Conservation (phyloP, 2,797 vertebrate genomes). For the Ptychadena robeensis region DNA sequence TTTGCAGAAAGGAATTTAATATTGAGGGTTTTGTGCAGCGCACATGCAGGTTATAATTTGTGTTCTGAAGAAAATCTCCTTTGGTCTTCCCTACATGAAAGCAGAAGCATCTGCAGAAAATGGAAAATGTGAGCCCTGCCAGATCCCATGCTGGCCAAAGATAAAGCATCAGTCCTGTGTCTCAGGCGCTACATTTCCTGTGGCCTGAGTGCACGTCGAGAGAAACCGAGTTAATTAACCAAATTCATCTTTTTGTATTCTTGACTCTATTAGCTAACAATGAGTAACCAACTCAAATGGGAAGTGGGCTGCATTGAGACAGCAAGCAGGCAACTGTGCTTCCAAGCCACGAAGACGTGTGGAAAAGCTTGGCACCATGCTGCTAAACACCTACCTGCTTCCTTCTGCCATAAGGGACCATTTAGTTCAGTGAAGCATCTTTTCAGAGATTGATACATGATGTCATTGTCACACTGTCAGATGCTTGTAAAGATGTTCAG, state of each 20-base stretch:
- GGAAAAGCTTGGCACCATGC: constrained; percentile 48
- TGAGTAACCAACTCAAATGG: not conserved
- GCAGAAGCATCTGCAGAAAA: constrained; percentile 55
- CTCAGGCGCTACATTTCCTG: constrained; percentile 53
- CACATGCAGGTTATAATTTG: not conserved
- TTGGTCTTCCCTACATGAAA: constrained; percentile 4
- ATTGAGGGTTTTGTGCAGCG: not conserved
- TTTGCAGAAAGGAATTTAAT: not conserved
- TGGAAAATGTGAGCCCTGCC: constrained; percentile 63
- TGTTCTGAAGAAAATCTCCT: not conserved
- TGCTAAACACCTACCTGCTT: constrained; percentile 75
- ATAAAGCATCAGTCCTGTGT: constrained; percentile 63
- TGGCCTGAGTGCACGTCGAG: constrained; percentile 57
- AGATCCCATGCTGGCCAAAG: constrained; percentile 57
- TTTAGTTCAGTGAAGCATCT: constrained; percentile 71
- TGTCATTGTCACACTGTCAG: constrained; percentile 72
- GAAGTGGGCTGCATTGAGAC: constrained; percentile 7
- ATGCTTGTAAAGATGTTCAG: constrained; percentile 48
- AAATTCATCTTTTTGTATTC: constrained; percentile 49
- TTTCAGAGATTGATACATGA: constrained; percentile 71
- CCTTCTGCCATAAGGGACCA: constrained; percentile 72
- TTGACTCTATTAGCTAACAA: constrained; percentile 17
- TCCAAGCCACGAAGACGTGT: constrained; percentile 15
- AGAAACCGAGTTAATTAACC: constrained; percentile 58
- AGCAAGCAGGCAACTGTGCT: constrained; percentile 3